A percentile compares a stretch with the other conserved stretches of the same genome.
Conservation (phyloP, 2,113 vertebrate genomes). For the Noctilio leporinus region DNA sequence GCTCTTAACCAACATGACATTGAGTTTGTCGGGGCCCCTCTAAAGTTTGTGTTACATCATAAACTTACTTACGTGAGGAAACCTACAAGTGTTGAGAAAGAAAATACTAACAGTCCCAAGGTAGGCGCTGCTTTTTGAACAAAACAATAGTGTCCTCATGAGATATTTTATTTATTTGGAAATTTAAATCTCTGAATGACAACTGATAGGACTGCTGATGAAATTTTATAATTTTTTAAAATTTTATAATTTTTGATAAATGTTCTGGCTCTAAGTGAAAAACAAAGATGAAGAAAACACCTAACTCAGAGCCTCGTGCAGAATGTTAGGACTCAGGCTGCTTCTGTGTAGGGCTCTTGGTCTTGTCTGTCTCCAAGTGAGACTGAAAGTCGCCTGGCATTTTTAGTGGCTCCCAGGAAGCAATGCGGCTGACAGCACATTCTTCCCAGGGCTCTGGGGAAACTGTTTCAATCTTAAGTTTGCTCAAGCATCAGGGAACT, state of each 20-base stretch:
- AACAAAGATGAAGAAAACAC: neutral
- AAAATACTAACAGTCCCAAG: neutral
- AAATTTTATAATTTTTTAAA: neutral
- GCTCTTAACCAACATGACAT: neutral
- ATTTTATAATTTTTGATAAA: neutral
- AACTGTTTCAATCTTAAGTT: neutral
- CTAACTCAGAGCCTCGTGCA: neutral
- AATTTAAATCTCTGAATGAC: neutral
- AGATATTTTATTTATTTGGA: neutral
- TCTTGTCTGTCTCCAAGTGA: neutral
- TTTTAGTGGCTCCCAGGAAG: neutral
- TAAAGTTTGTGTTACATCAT: neutral
- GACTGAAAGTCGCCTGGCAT: neutral
- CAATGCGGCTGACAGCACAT: neutral
- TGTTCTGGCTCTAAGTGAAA: neutral
- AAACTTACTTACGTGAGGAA: neutral
- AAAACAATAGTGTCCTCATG: neutral
- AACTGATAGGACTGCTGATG: neutral
- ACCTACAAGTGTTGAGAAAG: neutral
- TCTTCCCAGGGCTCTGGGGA: neutral
- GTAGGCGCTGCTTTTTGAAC: neutral
- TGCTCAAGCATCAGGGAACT: neutral
- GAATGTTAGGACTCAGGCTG: neutral
- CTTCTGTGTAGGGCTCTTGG: neutral
- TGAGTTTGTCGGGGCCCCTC: neutral